Evolutionary conservation across 2,797 vertebrate genomes (phyloP).

Genomic region (Syncerus caffer): DNA sequence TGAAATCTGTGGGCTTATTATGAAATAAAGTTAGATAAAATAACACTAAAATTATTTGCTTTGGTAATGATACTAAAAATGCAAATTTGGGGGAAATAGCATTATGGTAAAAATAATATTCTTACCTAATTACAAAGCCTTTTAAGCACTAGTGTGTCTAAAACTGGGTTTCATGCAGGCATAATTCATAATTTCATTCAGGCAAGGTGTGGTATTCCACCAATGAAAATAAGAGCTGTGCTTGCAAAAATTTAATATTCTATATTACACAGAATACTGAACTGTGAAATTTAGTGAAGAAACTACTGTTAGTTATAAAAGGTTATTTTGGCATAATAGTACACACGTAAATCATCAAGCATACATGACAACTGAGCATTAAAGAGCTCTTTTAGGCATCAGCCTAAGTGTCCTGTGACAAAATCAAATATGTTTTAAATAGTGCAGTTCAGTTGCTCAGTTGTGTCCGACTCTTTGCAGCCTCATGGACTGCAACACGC

Average conservation of each 20-base stretch:
- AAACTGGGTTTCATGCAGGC: accelerated
- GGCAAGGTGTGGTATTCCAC: accelerated
- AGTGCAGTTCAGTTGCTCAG: background rate
- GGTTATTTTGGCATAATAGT: background rate
- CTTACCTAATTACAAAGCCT: background rate
- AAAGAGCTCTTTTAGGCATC: background rate
- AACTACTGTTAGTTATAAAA: background rate
- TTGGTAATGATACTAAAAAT: background rate
- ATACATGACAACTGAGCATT: accelerated
- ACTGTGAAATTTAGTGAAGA: background rate
- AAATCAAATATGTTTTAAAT: background rate
- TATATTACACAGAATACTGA: background rate
- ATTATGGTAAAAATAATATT: background rate
- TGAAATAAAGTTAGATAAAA: background rate
- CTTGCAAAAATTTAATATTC: background rate
- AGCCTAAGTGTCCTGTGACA: background rate
- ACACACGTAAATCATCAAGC: background rate
- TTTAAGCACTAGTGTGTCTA: too few relatives aligned
- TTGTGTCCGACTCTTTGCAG: background rate
- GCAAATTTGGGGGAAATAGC: background rate
- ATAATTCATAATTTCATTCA: too few relatives aligned
- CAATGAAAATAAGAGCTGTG: background rate
- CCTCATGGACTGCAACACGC: background rate
- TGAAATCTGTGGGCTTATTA: background rate
- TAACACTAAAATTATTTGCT: background rate